Conservation (phyloP, 2,797 vertebrate species). For the Setipinna tenuifilis region DNA sequence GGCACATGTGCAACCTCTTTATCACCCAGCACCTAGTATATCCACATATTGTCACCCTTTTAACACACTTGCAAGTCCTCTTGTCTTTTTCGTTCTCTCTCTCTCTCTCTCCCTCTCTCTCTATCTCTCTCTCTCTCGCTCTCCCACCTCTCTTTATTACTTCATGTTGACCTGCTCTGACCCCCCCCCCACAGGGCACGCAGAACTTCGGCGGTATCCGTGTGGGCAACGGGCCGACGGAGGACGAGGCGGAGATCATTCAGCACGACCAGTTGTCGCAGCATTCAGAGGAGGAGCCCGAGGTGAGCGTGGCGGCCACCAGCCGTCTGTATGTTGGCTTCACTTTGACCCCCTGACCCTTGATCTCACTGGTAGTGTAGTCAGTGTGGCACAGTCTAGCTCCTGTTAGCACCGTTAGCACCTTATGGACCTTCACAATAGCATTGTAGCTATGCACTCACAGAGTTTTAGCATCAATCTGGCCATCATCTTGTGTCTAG, state of each 20-base stretch:
- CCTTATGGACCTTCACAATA: neutral
- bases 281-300: conserved; percentile 89
- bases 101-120: neutral
- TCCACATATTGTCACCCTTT: neutral
- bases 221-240: conserved; percentile 95
- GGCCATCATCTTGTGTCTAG: neutral
- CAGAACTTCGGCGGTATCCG: conserved; percentile 95
- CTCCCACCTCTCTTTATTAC: neutral
- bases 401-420: neutral
- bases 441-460: neutral
- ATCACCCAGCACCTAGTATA: neutral
- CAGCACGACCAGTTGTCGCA: conserved; percentile 96
- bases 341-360: neutral
- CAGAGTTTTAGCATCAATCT: neutral
- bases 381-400: neutral
- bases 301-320: conserved; percentile 78
- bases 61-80: neutral
- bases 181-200: conserved; percentile 78
- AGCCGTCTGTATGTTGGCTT: neutral
- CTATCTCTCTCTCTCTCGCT: neutral
- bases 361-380: neutral
- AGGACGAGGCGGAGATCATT: conserved; percentile 97
- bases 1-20: neutral
- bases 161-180: too few relatives aligned
- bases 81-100: neutral